Evolutionary conservation across 1,140 invertebrate genomes (phyloP).

Genomic region (Steinernema feltiae): DNA sequence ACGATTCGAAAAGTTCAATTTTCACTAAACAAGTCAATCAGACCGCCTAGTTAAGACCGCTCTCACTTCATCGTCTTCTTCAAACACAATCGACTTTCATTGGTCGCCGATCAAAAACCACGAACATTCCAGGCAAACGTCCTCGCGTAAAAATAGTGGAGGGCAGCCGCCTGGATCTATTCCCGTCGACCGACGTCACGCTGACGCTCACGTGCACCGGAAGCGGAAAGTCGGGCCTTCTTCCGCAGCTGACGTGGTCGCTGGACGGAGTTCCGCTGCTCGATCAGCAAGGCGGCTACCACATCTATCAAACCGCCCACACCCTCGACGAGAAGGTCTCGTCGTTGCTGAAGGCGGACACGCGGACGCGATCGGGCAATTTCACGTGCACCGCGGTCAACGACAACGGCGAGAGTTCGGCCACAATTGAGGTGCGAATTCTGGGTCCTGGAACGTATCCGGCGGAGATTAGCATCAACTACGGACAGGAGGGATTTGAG

Average conservation of each 20-base stretch:
- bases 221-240: neutral
- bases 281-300: neutral
- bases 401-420: neutral
- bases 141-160: slow-evolving; percentile 13
- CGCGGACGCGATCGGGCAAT: neutral
- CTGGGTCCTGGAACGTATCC: neutral
- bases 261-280: neutral
- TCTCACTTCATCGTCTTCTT: no score
- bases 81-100: no score
- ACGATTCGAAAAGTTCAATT: no score
- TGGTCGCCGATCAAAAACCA: no score
- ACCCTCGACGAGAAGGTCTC: slow-evolving; percentile 2
- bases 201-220: neutral
- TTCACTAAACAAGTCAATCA: no score
- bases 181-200: slow-evolving; percentile 2
- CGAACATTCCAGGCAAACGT: neutral
- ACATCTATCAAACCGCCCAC: slow-evolving; percentile 12
- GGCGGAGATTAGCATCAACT: slow-evolving; percentile 1
- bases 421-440: neutral
- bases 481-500: slow-evolving; percentile 3
- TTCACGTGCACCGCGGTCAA: neutral
- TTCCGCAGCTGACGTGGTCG: neutral
- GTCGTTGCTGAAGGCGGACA: slow-evolving; percentile 1
- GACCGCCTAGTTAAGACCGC: no score
- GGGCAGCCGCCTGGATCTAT: neutral